Evolutionary conservation across 2,888 invertebrate species (phyloP).

Genomic region (Listrodromus nycthemerus): DNA sequence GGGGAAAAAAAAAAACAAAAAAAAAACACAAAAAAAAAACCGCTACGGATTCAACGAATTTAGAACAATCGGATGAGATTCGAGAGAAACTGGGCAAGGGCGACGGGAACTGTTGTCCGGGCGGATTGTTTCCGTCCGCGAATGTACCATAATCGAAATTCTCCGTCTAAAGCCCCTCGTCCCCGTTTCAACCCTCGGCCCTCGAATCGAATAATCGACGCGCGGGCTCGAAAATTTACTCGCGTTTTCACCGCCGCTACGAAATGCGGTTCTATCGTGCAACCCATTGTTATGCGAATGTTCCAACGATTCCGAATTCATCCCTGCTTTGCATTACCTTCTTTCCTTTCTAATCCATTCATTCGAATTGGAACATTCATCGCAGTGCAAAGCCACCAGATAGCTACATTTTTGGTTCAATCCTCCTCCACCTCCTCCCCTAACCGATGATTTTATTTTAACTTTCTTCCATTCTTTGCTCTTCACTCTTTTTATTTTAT

Average conservation of each 20-base stretch:
- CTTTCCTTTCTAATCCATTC: conserved; percentile 64
- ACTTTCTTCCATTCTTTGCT: conserved; percentile 16
- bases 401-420: conserved; percentile 49
- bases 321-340: conserved; percentile 59
- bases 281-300: conserved; percentile 55
- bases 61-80: conserved; percentile 29
- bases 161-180: conserved; percentile 6
- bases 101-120: neutral
- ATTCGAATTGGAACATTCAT: conserved; percentile 63
- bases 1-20: no score
- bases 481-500: conserved; percentile 19
- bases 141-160: conserved; percentile 34
- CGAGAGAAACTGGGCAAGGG: neutral
- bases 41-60: conserved; percentile 14
- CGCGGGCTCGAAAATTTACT: conserved; percentile 51
- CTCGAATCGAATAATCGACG: conserved; percentile 68
- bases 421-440: neutral
- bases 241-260: conserved; percentile 30
- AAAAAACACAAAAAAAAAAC: no score
- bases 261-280: conserved; percentile 10
- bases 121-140: neutral
- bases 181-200: neutral
- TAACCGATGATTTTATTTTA: neutral
- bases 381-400: conserved; percentile 44
- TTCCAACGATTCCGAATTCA: conserved; percentile 48